Evolutionary conservation across 2,113 vertebrate genomes (phyloP), one percentile per base, ranked within the genome.

Genomic region (Oceanodroma tethys): DNA sequence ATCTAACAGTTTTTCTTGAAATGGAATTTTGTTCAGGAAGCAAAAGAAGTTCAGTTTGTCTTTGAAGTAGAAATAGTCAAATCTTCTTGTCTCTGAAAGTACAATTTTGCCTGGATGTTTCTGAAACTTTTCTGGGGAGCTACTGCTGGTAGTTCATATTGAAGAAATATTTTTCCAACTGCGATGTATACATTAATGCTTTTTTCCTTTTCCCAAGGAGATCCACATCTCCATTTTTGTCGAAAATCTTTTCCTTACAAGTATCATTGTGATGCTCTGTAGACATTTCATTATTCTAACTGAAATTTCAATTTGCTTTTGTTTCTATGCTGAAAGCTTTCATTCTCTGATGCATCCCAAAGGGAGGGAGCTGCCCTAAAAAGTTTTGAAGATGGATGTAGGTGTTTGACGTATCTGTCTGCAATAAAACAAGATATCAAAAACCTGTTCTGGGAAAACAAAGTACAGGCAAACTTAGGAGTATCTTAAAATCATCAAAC

Each of bases 101-200:
- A 36, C 5, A 25, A 25, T 12, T 38, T 75, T 53, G 81, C 56
- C 12, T 88, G 45, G 7, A 50, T 30, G 1, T 71, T 63, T 71
- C 26, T 63, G 27, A 81, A 87, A 36, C 2, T 52, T 79, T 66
- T 18, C 16, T 36, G 47, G 5, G 42, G 27, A 74, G 8, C 23
- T 84, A 30, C 13, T 89, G 2, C 18, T 66, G 6, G 23, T 45
- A 34, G 48, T 16, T 83, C 5, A 48, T 26, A 26, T 8, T 38
- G 23, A 26, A 81, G 40, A 55, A 70, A 43, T 30, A 27, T 27
- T 68, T 75, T 52, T 71, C 13, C 4, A 3, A 7, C 5, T 13
- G 14, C 1, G 1, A 8, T 74, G 1, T 27, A 52, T 10, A 45
- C 2, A 16, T 53, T 26, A 34, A 22, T 7, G 4, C 5, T 11